Conservation (phyloP, 2,888 invertebrate genomes). For the Deroplatys truncata region DNA sequence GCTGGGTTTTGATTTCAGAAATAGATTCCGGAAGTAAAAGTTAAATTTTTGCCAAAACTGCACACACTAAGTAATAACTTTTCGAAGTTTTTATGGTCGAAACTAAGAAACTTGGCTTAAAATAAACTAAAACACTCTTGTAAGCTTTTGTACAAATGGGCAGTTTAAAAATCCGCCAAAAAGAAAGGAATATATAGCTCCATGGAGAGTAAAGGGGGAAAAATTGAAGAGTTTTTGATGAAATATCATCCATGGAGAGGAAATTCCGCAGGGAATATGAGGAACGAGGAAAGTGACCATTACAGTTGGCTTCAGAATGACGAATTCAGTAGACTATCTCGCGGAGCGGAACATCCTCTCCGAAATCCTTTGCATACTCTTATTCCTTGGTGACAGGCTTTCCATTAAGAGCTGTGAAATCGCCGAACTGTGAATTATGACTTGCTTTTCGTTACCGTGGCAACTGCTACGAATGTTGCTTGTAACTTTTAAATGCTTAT, state of each 20-base stretch:
- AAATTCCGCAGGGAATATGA: not conserved
- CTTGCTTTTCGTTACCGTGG: not conserved
- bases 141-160: too few species aligned
- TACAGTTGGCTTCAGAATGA: not conserved
- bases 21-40: too few species aligned
- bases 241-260: not conserved
- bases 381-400: not conserved
- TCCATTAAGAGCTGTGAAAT: not conserved
- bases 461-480: not conserved
- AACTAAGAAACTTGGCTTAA: too few species aligned
- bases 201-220: not conserved
- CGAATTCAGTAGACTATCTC: not conserved
- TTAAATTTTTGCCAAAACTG: too few species aligned
- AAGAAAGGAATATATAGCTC: not conserved
- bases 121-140: too few species aligned
- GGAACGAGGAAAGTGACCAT: not conserved
- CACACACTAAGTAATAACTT: too few species aligned
- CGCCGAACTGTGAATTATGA: not conserved
- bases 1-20: too few species aligned
- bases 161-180: not conserved
- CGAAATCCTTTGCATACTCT: not conserved
- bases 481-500: not conserved
- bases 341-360: not conserved
- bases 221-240: not conserved
- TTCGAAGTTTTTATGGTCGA: too few species aligned